A percentile compares a stretch with the other conserved stretches of the same genome.
Conservation (phyloP, 2,113 vertebrate species). For the Oncorhynchus gorbuscha region DNA sequence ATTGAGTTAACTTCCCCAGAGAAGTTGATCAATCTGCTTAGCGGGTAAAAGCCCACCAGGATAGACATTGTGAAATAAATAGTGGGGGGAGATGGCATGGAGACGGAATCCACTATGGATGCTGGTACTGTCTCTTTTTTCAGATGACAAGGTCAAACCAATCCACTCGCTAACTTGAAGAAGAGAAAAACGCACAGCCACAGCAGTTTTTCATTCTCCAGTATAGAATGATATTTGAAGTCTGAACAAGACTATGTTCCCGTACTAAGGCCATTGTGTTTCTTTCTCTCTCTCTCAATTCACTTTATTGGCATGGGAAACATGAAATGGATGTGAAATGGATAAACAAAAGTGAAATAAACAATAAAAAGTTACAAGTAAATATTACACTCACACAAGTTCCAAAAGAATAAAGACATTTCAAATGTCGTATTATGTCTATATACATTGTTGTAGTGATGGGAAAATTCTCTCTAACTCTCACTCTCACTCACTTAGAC, state of each 20-base stretch:
- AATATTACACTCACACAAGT: too few relatives aligned
- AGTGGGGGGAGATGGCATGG: conserved; percentile 7
- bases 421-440: too few relatives aligned
- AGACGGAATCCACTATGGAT: conserved; percentile 28
- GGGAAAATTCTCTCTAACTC: too few relatives aligned
- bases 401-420: too few relatives aligned
- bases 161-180: conserved; percentile 38
- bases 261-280: background rate
- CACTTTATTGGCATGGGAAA: too few relatives aligned
- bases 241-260: conserved; percentile 19
- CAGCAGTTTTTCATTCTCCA: conserved; percentile 44
- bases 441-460: too few relatives aligned
- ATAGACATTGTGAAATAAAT: conserved; percentile 42
- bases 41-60: conserved; percentile 51
- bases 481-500: background rate
- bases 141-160: conserved; percentile 51
- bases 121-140: conserved; percentile 34
- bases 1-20: conserved; percentile 37
- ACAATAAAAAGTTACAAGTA: too few relatives aligned
- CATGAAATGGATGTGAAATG: too few relatives aligned
- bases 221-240: conserved; percentile 35
- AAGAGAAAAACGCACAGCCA: conserved; percentile 40
- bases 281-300: background rate
- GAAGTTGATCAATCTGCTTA: conserved; percentile 59
- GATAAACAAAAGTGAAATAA: too few relatives aligned